Evolutionary conservation across 2,888 invertebrate genomes (phyloP).

Genomic region (Matsumyia berberina): DNA sequence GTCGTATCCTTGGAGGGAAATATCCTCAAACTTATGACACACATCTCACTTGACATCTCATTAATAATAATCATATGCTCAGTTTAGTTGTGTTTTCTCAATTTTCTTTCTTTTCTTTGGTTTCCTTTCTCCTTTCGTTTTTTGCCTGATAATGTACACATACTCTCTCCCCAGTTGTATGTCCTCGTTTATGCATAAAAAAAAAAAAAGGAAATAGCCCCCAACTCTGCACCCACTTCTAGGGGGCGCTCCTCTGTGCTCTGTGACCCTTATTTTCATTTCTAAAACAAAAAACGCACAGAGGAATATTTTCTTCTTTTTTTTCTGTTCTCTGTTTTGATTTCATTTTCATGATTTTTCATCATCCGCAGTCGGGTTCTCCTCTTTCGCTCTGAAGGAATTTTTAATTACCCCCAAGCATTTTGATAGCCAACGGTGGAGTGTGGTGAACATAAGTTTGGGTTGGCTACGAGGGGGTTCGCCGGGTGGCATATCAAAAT

Average conservation of each 20-base stretch:
- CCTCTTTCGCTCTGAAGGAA: slow-evolving; percentile 38
- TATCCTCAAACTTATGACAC: slow-evolving; percentile 73
- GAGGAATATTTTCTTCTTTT: slow-evolving; percentile 34
- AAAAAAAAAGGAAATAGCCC: slow-evolving; percentile 26
- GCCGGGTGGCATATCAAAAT: slow-evolving; percentile 42
- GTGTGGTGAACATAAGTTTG: slow-evolving; percentile 24
- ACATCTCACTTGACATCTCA: slow-evolving; percentile 76
- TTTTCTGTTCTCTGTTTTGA: no score
- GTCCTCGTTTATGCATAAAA: slow-evolving; percentile 65
- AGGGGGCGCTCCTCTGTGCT: neutral
- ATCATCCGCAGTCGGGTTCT: no score
- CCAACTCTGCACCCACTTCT: slow-evolving; percentile 34
- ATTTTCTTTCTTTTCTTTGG: neutral
- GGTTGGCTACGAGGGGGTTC: neutral
- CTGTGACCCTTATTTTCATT: slow-evolving; percentile 47
- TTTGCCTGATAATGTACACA: slow-evolving; percentile 38
- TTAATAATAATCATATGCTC: slow-evolving; percentile 77
- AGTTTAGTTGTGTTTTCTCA: slow-evolving; percentile 69
- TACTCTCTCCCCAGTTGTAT: slow-evolving; percentile 23
- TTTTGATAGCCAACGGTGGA: slow-evolving; percentile 58
- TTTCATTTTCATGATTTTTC: slow-evolving; percentile 57
- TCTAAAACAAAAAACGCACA: slow-evolving; percentile 41
- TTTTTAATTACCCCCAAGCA: slow-evolving; percentile 73
- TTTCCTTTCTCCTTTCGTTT: slow-evolving; percentile 17
- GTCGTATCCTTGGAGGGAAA: slow-evolving; percentile 42